Evolutionary conservation across 2,113 vertebrate genomes (phyloP).

Genomic region (Dipodomys ordii): DNA sequence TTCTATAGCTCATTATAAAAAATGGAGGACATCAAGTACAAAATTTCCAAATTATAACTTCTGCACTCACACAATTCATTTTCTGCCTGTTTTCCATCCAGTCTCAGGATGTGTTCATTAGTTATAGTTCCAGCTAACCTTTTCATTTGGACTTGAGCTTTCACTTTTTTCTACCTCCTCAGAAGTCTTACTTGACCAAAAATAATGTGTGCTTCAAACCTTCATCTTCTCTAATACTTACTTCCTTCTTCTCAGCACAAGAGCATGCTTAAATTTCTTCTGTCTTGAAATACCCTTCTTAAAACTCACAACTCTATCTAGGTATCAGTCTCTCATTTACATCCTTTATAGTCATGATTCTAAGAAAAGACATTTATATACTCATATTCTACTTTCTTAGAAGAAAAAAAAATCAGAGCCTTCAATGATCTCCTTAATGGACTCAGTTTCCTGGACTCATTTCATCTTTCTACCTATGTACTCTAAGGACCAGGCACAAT

Average conservation of each 20-base stretch:
- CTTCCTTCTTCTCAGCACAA: not conserved
- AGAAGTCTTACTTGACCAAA: constrained; percentile 17
- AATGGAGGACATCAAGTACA: not conserved
- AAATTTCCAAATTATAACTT: constrained; percentile 1
- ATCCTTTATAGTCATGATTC: not conserved
- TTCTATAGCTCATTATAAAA: not conserved
- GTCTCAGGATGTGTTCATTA: not conserved
- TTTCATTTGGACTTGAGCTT: constrained; percentile 1
- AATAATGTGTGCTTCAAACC: not conserved
- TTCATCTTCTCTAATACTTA: constrained; percentile 23
- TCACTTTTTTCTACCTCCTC: not conserved
- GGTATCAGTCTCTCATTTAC: not conserved
- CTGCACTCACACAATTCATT: not conserved
- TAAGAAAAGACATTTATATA: not conserved
- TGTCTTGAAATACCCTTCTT: not conserved
- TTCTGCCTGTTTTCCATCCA: not conserved
- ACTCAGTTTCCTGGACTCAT: not conserved
- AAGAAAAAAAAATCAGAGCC: not conserved
- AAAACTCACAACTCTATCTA: not conserved
- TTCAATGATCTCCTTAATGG: not conserved
- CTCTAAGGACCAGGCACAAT: not conserved
- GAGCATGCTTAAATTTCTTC: not conserved
- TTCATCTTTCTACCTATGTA: not conserved
- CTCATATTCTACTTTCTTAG: not conserved
- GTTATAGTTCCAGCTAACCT: not conserved